Conservation (phyloP, 1,140 invertebrate species). For the Ooceraea biroi region DNA sequence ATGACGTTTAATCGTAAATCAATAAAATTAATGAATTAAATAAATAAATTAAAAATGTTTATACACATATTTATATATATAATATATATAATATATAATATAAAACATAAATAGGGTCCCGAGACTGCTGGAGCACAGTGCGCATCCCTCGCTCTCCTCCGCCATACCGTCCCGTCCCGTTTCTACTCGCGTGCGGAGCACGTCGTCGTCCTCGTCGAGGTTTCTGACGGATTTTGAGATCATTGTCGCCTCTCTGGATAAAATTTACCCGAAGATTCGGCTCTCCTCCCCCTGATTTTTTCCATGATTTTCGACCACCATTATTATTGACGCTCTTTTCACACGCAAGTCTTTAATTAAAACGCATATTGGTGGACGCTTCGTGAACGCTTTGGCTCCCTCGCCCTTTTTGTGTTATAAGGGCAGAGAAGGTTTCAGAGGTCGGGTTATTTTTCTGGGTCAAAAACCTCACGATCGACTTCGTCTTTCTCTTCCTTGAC, state of each 20-base stretch:
- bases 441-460: slow-evolving; percentile 46
- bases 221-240: slow-evolving; percentile 65
- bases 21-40: slow-evolving; percentile 87
- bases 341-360: slow-evolving; percentile 12
- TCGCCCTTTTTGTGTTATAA: not conserved
- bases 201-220: slow-evolving; percentile 45
- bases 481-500: slow-evolving; percentile 49
- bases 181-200: not conserved
- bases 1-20: slow-evolving; percentile 85
- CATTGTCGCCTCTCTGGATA: slow-evolving; percentile 35
- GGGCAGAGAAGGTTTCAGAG: slow-evolving; percentile 17
- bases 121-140: slow-evolving; percentile 82
- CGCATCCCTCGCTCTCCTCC: slow-evolving; percentile 62
- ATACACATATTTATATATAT: slow-evolving; percentile 83
- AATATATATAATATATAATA: slow-evolving; percentile 82
- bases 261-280: slow-evolving; percentile 8
- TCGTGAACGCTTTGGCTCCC: not conserved
- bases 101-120: slow-evolving; percentile 85
- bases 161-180: slow-evolving; percentile 7
- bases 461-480: slow-evolving; percentile 65
- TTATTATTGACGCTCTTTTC: slow-evolving; percentile 2
- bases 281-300: not conserved
- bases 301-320: not conserved
- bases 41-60: slow-evolving; percentile 86
- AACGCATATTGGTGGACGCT: slow-evolving; percentile 17